Conservation (phyloP, 2,797 vertebrate species). For the Chaetophractus vellerosus region DNA sequence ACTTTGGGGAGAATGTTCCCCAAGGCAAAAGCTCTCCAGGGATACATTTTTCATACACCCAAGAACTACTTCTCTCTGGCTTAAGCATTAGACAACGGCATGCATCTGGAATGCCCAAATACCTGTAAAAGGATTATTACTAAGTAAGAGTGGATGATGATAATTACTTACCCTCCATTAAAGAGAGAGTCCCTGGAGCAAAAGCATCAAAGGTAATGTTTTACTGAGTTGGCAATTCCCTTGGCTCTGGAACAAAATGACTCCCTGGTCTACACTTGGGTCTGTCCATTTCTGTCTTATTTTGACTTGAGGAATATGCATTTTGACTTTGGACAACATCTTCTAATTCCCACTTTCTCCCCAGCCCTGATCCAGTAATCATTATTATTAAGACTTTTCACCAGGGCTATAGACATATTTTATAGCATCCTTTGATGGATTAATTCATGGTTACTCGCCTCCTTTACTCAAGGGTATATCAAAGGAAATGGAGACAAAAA, state of each 20-base stretch:
- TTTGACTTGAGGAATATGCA: slow-evolving; percentile 29
- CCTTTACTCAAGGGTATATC: slow-evolving; percentile 64
- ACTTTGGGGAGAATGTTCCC: slow-evolving; percentile 52
- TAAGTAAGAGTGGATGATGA: slow-evolving; percentile 85
- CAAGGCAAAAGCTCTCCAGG: slow-evolving; percentile 79
- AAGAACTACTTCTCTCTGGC: slow-evolving; percentile 77
- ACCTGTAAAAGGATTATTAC: slow-evolving; percentile 86
- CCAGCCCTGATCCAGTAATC: slow-evolving; percentile 40
- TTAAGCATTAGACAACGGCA: slow-evolving; percentile 75
- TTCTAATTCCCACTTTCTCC: slow-evolving; percentile 61
- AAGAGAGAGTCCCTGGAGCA: slow-evolving; percentile 81
- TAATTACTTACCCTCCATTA: slow-evolving; percentile 86
- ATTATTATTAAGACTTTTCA: slow-evolving; percentile 74
- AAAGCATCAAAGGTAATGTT: slow-evolving; percentile 82
- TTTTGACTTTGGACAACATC: slow-evolving; percentile 67
- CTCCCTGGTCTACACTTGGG: slow-evolving; percentile 32
- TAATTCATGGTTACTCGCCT: slow-evolving; percentile 56
- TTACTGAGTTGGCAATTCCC: slow-evolving; percentile 80
- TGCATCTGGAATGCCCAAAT: slow-evolving; percentile 78
- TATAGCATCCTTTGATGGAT: slow-evolving; percentile 63
- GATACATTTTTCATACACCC: slow-evolving; percentile 75
- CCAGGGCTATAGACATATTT: slow-evolving; percentile 61
- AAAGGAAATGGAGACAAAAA: slow-evolving; percentile 62
- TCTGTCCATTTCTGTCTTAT: slow-evolving; percentile 44
- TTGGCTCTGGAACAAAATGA: slow-evolving; percentile 73